Conservation (phyloP, 2,888 invertebrate species). For the Dermolepida albohirtum region DNA sequence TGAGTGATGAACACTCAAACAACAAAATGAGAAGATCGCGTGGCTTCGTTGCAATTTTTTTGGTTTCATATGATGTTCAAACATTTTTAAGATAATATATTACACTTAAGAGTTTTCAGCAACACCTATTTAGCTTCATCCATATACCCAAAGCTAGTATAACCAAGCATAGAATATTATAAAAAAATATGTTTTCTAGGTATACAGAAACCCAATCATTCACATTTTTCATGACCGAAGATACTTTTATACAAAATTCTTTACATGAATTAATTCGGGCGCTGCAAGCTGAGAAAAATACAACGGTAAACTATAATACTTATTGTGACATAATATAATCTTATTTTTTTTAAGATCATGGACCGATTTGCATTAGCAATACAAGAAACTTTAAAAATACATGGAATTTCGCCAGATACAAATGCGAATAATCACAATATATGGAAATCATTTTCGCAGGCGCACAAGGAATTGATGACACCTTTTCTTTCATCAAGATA, state of each 20-base stretch:
- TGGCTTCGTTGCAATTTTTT: too few relatives aligned
- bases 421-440: constrained; percentile 69
- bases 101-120: too few relatives aligned
- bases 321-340: neutral
- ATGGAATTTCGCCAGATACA: constrained; percentile 75
- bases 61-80: too few relatives aligned
- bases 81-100: too few relatives aligned
- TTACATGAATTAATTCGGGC: constrained; percentile 78
- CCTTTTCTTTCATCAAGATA: constrained; percentile 81
- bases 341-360: constrained; percentile 71
- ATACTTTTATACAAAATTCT: constrained; percentile 77
- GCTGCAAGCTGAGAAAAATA: constrained; percentile 82
- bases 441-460: constrained; percentile 78
- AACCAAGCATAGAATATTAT: too few relatives aligned
- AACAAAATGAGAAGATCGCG: too few relatives aligned
- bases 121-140: too few relatives aligned
- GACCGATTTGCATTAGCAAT: constrained; percentile 85
- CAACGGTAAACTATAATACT: constrained; percentile 66
- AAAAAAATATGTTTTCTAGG: constrained; percentile 49
- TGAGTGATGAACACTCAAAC: too few relatives aligned
- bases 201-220: constrained; percentile 68
- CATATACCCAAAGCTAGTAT: too few relatives aligned
- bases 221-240: constrained; percentile 75
- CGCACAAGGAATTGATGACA: constrained; percentile 81
- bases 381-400: constrained; percentile 80